A percentile compares a stretch with the other conserved stretches of the same genome.
Evolutionary conservation across 2,797 vertebrate genomes (phyloP).

Genomic region (Chloroceryle inda): DNA sequence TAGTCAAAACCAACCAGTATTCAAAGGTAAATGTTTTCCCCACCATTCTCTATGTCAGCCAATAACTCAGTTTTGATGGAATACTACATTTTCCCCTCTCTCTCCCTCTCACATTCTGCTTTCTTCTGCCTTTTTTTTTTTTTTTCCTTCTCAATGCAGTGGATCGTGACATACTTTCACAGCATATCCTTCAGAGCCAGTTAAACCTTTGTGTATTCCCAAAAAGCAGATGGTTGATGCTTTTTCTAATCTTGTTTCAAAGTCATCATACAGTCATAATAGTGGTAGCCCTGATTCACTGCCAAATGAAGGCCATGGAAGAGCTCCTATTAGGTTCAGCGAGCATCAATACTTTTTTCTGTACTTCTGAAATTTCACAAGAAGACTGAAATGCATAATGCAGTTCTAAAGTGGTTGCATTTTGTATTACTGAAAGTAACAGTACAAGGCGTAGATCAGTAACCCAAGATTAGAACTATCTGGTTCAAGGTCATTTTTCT

Average conservation of each 20-base stretch:
- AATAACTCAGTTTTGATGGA: neutral
- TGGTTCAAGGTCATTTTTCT: neutral
- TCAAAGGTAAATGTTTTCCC: neutral
- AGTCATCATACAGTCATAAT: neutral
- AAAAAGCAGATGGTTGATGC: conserved; percentile 18
- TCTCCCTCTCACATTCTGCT: neutral
- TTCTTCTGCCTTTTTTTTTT: neutral
- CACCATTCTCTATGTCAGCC: neutral
- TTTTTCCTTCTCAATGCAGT: neutral
- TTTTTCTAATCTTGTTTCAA: conserved; percentile 4
- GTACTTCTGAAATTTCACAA: neutral
- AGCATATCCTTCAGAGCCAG: neutral
- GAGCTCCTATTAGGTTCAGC: neutral
- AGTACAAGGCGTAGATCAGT: neutral
- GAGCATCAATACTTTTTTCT: neutral
- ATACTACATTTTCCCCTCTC: neutral
- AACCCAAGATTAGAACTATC: neutral
- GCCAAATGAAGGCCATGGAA: neutral
- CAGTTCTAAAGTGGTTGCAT: neutral
- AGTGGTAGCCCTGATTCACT: neutral
- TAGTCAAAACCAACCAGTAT: neutral
- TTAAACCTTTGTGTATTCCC: neutral
- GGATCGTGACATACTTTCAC: neutral
- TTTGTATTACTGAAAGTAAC: neutral
- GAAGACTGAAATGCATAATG: neutral